Percentiles rank a stretch among this genome's conserved stretches.
These are phyloP conservation scores for Phyto melanocephala DNA, from an alignment of 2,888 invertebrate genomes.

Conservation along the genomic window DNA sequence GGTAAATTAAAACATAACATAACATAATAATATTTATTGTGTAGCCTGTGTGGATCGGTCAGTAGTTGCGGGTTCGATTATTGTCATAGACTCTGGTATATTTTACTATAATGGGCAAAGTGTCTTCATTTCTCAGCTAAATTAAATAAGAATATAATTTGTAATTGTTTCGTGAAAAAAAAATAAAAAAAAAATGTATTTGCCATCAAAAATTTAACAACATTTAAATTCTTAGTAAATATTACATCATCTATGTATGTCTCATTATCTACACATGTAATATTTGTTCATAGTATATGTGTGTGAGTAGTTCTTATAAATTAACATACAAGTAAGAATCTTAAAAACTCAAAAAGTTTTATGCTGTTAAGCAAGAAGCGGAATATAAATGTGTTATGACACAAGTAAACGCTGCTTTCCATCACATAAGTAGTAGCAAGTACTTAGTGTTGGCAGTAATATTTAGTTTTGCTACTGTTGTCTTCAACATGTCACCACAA, in stretches of 20 bases:
- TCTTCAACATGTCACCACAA: slow-evolving; percentile 24
- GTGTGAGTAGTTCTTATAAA: neutral
- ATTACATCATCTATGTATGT: too few species aligned
- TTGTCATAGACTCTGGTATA: too few species aligned
- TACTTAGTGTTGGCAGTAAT: neutral
- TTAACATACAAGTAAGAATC: slow-evolving; percentile 15
- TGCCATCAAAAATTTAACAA: slow-evolving; percentile 29
- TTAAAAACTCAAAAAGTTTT: slow-evolving; percentile 6
- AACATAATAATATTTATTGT: too few species aligned
- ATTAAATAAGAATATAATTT: too few species aligned
- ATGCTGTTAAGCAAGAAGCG: neutral
- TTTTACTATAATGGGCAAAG: too few species aligned
- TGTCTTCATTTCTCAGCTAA: too few species aligned
- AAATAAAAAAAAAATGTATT: too few species aligned
- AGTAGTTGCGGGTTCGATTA: too few species aligned
- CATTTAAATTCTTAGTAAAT: too few species aligned
- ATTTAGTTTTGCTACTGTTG: neutral
- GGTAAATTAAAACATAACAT: too few species aligned
- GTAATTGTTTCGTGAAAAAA: too few species aligned
- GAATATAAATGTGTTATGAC: neutral
- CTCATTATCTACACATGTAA: neutral
- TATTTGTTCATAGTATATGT: neutral
- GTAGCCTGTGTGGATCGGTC: too few species aligned
- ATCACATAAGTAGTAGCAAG: neutral
- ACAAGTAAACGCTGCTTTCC: neutral